phyloP scores from a whole-genome alignment of 64 coral and sea anemone species.

The Actinia equina region DNA sequence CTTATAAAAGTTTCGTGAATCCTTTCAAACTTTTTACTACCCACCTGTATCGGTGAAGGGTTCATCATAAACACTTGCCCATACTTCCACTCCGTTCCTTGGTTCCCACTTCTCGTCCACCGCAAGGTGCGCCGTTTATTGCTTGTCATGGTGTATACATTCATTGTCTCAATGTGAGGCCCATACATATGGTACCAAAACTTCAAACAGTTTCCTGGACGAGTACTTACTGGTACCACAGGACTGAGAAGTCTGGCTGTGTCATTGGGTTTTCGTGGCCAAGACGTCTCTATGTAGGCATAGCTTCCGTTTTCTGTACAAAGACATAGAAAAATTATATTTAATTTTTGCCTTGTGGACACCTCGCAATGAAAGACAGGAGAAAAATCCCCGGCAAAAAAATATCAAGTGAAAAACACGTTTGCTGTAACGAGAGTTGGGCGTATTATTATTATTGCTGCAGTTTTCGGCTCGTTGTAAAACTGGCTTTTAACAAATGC shows the following conservation, averaged over 20 bases:
- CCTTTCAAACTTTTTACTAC: neutral
- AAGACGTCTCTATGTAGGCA: slow-evolving; percentile 76
- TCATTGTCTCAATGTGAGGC: slow-evolving; percentile 56
- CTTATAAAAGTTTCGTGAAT: too few relatives aligned
- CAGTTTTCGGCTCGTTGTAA: too few relatives aligned
- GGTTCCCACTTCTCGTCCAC: slow-evolving; percentile 61
- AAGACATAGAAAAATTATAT: neutral
- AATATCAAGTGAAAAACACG: too few relatives aligned
- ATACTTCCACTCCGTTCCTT: slow-evolving; percentile 68
- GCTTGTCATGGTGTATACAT: slow-evolving; percentile 45
- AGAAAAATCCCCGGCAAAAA: too few relatives aligned
- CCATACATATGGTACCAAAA: slow-evolving; percentile 97
- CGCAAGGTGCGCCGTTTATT: slow-evolving; percentile 8
- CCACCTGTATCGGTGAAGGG: slow-evolving; percentile 18
- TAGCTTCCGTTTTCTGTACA: slow-evolving; percentile 63
- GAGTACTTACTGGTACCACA: slow-evolving; percentile 37
- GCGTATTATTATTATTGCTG: too few relatives aligned
- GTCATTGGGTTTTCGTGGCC: slow-evolving; percentile 61
- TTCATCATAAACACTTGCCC: slow-evolving; percentile 64
- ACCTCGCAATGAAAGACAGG: too few relatives aligned
- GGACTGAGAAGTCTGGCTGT: slow-evolving; percentile 72
- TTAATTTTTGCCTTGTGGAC: neutral
- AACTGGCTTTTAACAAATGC: too few relatives aligned
- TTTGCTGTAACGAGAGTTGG: too few relatives aligned
- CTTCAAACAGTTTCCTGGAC: slow-evolving; percentile 72